Evolutionary conservation across 2,113 vertebrate genomes (phyloP), one percentile per base, ranked within the genome.

Genomic region (Cyrtonyx montezumae): DNA sequence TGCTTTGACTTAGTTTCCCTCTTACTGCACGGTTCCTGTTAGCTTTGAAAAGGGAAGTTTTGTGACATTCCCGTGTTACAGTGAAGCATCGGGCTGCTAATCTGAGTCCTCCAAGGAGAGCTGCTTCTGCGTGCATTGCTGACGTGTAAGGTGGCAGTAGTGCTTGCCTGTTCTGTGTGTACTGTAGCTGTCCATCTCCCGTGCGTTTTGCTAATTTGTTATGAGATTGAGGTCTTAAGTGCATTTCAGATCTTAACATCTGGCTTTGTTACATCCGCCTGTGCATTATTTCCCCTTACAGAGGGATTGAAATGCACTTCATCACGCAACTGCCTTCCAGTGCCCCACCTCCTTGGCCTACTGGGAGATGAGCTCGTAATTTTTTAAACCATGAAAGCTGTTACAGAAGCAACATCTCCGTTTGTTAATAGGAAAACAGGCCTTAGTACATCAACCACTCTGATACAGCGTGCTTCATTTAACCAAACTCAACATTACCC

Each of bases 301-400:
- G 69, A 45, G 58, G 58, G 56, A 45, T 40, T 78, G 73, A 65
- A 89, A 45, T 15, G 7, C 17, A 53, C 49, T 48, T 90, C 20
- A 59, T 71, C 77, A 10, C 18, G 28, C 0, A 0, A 20, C 42
- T 70, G 45, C 53, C 9, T 20, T 20, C 15, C 36, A 37, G 0
- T 42, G 37, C 48, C 63, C 26, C 18, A 37, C 13, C 11, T 17
- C 9, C 32, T 28, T 53, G 77, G 73, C 53, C 40, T 62, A n/a
- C 37, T 46, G 37, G 21, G 49, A 76, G 40, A 17, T 40, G 20
- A 19, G 16, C 15, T 85, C 70, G n/a, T 46, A 21, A 28, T 56
- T 55, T 69, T 73, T 62, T n/a, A 71, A 88, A 58, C 49, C 19
- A 8, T 75, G 14, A 71, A 49, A 82, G 34, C 56, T 75, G 4